Percentiles rank a stretch among this genome's conserved stretches.
phyloP scores from a whole-genome alignment of 2,888 invertebrate genomes.

The Hybos culiciformis region DNA sequence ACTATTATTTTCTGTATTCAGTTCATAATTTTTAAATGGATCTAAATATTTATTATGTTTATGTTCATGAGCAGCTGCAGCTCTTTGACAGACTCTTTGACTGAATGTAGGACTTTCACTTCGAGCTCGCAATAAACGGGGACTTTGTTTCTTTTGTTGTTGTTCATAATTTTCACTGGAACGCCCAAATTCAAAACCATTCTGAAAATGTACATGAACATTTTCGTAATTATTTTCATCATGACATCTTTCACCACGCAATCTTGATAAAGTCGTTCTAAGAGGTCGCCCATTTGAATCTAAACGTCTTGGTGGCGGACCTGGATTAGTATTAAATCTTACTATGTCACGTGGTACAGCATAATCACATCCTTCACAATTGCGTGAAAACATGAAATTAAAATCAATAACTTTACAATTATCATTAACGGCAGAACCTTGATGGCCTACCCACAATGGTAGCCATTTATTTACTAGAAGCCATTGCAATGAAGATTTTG shows the following conservation, averaged over 20 bases:
- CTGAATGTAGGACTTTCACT: slow-evolving; percentile 33
- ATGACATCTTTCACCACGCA: slow-evolving; percentile 23
- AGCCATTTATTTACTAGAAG: slow-evolving; percentile 52
- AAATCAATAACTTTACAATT: slow-evolving; percentile 41
- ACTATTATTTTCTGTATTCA: slow-evolving; percentile 30
- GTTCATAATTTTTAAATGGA: slow-evolving; percentile 32
- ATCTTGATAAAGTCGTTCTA: slow-evolving; percentile 27
- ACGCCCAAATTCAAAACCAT: slow-evolving; percentile 34
- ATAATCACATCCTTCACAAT: slow-evolving; percentile 32
- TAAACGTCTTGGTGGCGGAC: slow-evolving; percentile 18
- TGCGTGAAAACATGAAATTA: slow-evolving; percentile 37
- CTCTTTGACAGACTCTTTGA: slow-evolving; percentile 18
- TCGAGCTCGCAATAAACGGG: slow-evolving; percentile 27
- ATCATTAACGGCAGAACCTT: too few species aligned
- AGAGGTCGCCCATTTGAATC: slow-evolving; percentile 25
- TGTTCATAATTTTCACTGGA: slow-evolving; percentile 26
- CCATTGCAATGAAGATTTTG: slow-evolving; percentile 50
- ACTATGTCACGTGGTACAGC: slow-evolving; percentile 30
- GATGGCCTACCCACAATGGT: slow-evolving; percentile 47
- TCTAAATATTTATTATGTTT: slow-evolving; percentile 23
- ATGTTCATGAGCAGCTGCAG: background rate
- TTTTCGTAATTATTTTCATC: slow-evolving; percentile 35
- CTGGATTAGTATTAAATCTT: slow-evolving; percentile 24
- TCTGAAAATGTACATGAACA: slow-evolving; percentile 35
- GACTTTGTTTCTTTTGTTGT: too few species aligned